Percentiles rank a stretch among this genome's conserved stretches.
Evolutionary conservation across 2,113 vertebrate genomes (phyloP).

Genomic region (Micromys minutus): DNA sequence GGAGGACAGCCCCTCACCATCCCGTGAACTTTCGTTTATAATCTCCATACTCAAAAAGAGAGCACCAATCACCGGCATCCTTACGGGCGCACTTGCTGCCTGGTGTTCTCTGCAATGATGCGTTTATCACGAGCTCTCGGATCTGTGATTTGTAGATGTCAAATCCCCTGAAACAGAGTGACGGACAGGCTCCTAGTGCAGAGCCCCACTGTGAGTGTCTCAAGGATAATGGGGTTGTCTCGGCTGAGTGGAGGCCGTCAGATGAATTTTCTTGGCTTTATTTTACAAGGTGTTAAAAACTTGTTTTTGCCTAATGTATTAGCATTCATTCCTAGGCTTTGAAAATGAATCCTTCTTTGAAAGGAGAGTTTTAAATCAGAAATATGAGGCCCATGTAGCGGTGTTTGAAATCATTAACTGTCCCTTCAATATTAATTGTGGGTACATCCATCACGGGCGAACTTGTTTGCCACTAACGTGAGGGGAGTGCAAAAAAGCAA

Average conservation of each 20-base stretch:
- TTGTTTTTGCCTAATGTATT: constrained; percentile 69
- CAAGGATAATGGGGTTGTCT: constrained; percentile 70
- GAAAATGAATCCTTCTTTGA: constrained; percentile 71
- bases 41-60: constrained; percentile 5
- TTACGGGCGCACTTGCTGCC: not conserved
- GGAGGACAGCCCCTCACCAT: not conserved
- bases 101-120: not conserved
- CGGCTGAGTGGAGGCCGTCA: constrained; percentile 39
- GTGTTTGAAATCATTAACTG: constrained; percentile 72
- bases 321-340: constrained; percentile 74
- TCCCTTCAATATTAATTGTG: constrained; percentile 77
- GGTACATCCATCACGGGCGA: constrained; percentile 65
- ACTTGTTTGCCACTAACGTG: constrained; percentile 70
- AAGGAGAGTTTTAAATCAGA: constrained; percentile 77
- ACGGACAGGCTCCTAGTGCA: not conserved
- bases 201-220: not conserved
- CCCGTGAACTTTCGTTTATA: constrained; percentile 27
- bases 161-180: constrained; percentile 47
- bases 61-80: not conserved
- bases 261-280: constrained; percentile 67
- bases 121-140: not conserved
- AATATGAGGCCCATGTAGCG: constrained; percentile 65
- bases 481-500: constrained; percentile 28
- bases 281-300: constrained; percentile 62
- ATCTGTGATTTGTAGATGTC: constrained; percentile 36